Evolutionary conservation across 2,888 invertebrate genomes (phyloP), one percentile per base, ranked within the genome.

Genomic region (Amphipoea oculea): DNA sequence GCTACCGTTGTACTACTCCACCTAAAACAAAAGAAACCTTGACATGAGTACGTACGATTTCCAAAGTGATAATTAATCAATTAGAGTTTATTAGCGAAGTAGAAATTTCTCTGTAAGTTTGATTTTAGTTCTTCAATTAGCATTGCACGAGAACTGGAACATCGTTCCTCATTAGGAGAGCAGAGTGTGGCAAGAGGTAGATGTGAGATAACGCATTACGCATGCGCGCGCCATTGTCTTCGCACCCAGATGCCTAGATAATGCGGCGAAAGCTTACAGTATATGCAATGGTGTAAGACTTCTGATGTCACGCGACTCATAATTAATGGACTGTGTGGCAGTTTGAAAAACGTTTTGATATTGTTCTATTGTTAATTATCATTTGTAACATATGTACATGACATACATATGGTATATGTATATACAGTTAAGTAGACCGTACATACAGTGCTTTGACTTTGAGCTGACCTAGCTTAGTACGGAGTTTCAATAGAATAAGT

Each of bases 151-250:
- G 93, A 96, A 95, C 92, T 96, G 92, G 96, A 95, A 94, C 95
- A 92, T 87, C 91, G 91, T 91, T 95, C 92, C 96, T 96, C 96
- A 96, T 96, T 96, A 96, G 95, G 95, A 94, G 94, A 93, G 93
- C 94, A 94, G 92, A 93, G 94, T 96, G 95, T 95, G 92, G 96
- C 94, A 96, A 96, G 94, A 95, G 93, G 92, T 92, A 92, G 96
- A 96, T 96, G 92, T 92, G 88, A 94, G 96, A 96, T 97, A 97
- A 96, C 95, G 94, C 95, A 95, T 95, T 96, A 96, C 96, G 96
- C 96, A 96, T 96, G 95, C 96, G 95, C 94, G 90, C 84, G 84
- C 95, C 93, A 97, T 97, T 97, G 96, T 97, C 95, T 96, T 94
- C 93, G 94, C 94, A 91, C 93, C 87, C 92, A 92, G 92, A 92